phyloP scores from a whole-genome alignment of 1,140 invertebrate species.

The Cylas formicarius region DNA sequence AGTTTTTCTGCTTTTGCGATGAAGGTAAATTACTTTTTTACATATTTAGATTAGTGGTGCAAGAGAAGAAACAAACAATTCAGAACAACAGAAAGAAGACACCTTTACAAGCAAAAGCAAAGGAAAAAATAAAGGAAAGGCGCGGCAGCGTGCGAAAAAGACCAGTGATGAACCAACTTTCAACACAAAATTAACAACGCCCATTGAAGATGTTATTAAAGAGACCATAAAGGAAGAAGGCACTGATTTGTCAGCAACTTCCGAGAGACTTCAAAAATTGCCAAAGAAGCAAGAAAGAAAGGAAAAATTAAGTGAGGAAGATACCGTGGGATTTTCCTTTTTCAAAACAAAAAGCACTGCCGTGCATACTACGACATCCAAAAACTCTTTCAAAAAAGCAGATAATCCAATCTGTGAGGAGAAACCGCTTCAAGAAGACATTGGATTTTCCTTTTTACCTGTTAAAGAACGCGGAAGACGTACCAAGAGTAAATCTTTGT shows the following conservation, averaged over 20 bases:
- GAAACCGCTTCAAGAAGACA: slow-evolving; percentile 10
- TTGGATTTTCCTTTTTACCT: slow-evolving; percentile 20
- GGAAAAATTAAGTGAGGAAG: slow-evolving; percentile 7
- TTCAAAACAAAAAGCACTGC: slow-evolving; percentile 9
- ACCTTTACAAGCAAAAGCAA: slow-evolving; percentile 5
- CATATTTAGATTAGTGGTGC: slow-evolving; percentile 15
- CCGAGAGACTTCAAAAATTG: slow-evolving; percentile 15
- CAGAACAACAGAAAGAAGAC: slow-evolving; percentile 8
- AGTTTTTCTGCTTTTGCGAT: slow-evolving; percentile 1
- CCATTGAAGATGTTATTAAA: slow-evolving; percentile 30
- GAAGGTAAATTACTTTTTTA: slow-evolving; percentile 5
- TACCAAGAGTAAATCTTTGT: slow-evolving; percentile 13
- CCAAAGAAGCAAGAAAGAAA: slow-evolving; percentile 10
- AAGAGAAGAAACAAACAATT: slow-evolving; percentile 5
- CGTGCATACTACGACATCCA: background rate
- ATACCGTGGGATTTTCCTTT: slow-evolving; percentile 16
- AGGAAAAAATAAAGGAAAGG: slow-evolving; percentile 2
- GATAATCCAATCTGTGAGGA: too few species aligned
- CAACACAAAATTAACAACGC: slow-evolving; percentile 24
- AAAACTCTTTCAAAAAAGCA: slow-evolving; percentile 2
- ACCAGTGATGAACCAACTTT: slow-evolving; percentile 24
- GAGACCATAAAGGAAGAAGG: slow-evolving; percentile 28
- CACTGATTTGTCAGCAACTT: background rate
- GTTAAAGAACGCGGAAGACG: slow-evolving; percentile 22
- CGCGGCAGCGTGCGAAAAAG: slow-evolving; percentile 11